Base-by-base conservation (phyloP, 2,888 invertebrate species). In the Amblyteles armatorius region DNA sequence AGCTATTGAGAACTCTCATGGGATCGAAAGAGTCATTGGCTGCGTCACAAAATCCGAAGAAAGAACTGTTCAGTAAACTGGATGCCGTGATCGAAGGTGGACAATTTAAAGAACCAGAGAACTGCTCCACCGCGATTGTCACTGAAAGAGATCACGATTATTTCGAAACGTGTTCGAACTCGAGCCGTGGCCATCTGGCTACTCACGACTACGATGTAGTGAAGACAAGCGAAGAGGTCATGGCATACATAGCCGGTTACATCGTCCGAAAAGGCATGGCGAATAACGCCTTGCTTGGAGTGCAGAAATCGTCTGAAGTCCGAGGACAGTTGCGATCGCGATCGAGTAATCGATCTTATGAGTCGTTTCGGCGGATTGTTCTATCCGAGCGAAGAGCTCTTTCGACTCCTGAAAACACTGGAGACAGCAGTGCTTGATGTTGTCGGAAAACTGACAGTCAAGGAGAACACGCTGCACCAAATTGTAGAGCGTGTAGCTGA, bases 151-250 rank as follows among this genome's bases (percentile, higher is more conserved):
- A 77, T 40, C 72, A 78, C 29, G 40, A 40, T 29, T 82, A 78
- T 36, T 22, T 72, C 40, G 78, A 82, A 67, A 78, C 72, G 11
- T 40, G 52, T 44, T 72, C 78, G 63, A 40, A 71, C 16, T 71
- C 73, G 26, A 48, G 57, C 50, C 73, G 50, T 40, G 65, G 36
- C 33, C n/a, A 36, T 29, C 50, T 78, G 9, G 16, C 44, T 11
- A 16, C 22, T 44, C 87, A 84, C 67, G 84, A 86, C 57, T 79
- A 86, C 77, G 82, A 84, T 69, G 84, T 78, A 16, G 79, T 72
- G 36, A 74, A 40, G 55, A 83, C 74, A 68, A 86, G 80, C 52
- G 79, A 83, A 29, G 67, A 55, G 57, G 86, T 86, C 33, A 44
- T 68, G 48, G 80, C 81, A 50, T 86, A 83, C 33, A 77, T 83